These are phyloP conservation scores for Magallana nippona DNA, from an alignment of 2,888 invertebrate genomes.

Conservation along the genomic window DNA sequence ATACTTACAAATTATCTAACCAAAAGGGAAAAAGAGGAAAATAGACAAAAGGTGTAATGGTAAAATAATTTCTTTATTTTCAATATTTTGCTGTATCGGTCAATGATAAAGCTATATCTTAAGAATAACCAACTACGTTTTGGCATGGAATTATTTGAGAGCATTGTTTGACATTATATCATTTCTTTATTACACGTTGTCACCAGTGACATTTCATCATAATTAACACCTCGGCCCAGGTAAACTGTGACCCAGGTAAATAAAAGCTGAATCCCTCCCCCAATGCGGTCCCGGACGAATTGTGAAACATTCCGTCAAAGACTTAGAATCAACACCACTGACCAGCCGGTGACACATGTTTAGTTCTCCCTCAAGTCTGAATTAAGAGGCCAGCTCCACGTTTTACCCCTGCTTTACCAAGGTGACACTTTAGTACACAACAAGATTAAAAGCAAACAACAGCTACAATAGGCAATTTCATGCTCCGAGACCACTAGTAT, in stretches of 20 bases:
- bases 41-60: no score
- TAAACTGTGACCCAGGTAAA: not conserved
- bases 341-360: conserved; percentile 10
- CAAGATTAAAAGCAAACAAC: conserved; percentile 43
- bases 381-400: not conserved
- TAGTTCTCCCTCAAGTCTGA: not conserved
- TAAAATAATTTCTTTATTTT: no score
- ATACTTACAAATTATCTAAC: no score
- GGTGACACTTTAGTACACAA: conserved; percentile 28
- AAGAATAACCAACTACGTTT: not conserved
- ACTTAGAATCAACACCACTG: not conserved
- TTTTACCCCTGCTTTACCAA: conserved; percentile 1
- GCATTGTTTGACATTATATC: not conserved
- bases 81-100: no score
- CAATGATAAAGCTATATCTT: no score
- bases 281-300: not conserved
- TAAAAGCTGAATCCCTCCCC: not conserved
- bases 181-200: not conserved
- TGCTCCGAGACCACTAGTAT: conserved; percentile 11
- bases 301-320: conserved; percentile 29
- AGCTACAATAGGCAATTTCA: conserved; percentile 42
- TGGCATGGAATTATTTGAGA: not conserved
- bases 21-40: no score
- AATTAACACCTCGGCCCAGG: conserved; percentile 3
- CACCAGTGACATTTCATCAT: not conserved